Evolutionary conservation across 2,113 vertebrate genomes (phyloP), one percentile per base, ranked within the genome.

Genomic region (Panthera tigris): DNA sequence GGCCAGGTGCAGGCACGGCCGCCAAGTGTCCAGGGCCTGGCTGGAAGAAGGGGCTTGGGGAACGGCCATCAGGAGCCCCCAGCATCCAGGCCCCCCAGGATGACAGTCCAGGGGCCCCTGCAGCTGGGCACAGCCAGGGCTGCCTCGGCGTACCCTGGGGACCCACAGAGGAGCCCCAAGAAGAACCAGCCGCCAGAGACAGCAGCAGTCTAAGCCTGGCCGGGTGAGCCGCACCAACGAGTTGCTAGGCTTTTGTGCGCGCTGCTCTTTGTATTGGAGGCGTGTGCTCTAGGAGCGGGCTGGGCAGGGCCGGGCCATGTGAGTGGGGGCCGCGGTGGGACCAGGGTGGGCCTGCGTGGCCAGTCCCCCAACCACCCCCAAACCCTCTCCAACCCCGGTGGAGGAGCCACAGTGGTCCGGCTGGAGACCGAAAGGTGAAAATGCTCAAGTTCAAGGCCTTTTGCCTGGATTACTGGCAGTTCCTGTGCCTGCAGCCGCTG

Each of bases 391-490:
- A 12, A 31, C 71, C 85, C 57, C n/a, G 6, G 84, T 0, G 52
- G 89, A 95, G 95, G 79, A 16, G 1, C 50, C 25, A 0, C 63
- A 0, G 19, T 19, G 15, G 76, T 81, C 89, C 36, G 0, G 36
- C 74, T 29, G 21, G 80, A 89, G 83, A 48, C 41, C 0, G 3
- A 45, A 79, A 68, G 95, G 94, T 16, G 97, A 99, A 98, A 98
- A 99, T 99, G 99, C 98, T 99, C 98, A 99, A 99, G 99, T 98
- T 99, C 90, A 99, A 99, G 99, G 99, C 99, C 76, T 99, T 99
- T 96, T 99, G 99, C 99, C 98, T 99, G 99, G 99, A 99, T 99
- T 99, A 99, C 98, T 99, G 99, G 99, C 99, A 99, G 98, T 99
- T 99, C 97, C 99, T 99, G 85, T 99, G 99, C 98, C 99, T 99